Conservation (phyloP, 2,888 invertebrate species). For the Drosophila nr. medialis region DNA sequence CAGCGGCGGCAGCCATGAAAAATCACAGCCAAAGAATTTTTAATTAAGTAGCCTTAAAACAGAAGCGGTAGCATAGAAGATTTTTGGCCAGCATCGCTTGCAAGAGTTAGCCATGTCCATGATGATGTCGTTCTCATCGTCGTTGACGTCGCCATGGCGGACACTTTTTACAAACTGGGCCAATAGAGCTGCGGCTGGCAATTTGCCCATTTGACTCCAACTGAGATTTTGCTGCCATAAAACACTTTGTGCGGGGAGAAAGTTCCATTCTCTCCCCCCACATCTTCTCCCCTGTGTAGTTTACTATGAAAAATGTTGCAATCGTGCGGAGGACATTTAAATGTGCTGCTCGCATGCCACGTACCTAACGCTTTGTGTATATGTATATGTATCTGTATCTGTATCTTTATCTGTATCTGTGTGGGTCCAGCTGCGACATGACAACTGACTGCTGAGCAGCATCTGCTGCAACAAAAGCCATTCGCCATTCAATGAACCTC, state of each 20-base stretch:
- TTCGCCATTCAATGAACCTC: slow-evolving; percentile 69
- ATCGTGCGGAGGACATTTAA: slow-evolving; percentile 73
- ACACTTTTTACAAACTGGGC: slow-evolving; percentile 63
- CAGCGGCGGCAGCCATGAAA: slow-evolving; percentile 28
- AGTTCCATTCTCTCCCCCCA: slow-evolving; percentile 3
- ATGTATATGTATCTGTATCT: slow-evolving; percentile 16
- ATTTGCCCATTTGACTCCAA: slow-evolving; percentile 68
- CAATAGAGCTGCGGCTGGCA: slow-evolving; percentile 64
- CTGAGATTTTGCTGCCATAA: slow-evolving; percentile 76
- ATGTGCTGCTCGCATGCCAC: slow-evolving; percentile 49
- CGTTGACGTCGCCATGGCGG: slow-evolving; percentile 46
- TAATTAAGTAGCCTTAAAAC: slow-evolving; percentile 70
- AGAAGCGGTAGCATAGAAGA: slow-evolving; percentile 3
- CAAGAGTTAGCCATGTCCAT: slow-evolving; percentile 28
- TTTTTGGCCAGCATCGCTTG: slow-evolving; percentile 31
- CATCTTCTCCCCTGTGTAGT: slow-evolving; percentile 19
- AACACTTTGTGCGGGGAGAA: slow-evolving; percentile 56
- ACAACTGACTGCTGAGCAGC: slow-evolving; percentile 60
- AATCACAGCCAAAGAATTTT: slow-evolving; percentile 67
- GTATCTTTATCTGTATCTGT: slow-evolving; percentile 5
- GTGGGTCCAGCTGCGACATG: slow-evolving; percentile 59
- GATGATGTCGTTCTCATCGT: slow-evolving; percentile 43
- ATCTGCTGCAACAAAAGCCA: slow-evolving; percentile 45
- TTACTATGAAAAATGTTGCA: slow-evolving; percentile 74
- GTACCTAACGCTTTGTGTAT: slow-evolving; percentile 37